Base-by-base conservation (phyloP, 2,113 vertebrate genomes). In the Electrona antarctica region DNA sequence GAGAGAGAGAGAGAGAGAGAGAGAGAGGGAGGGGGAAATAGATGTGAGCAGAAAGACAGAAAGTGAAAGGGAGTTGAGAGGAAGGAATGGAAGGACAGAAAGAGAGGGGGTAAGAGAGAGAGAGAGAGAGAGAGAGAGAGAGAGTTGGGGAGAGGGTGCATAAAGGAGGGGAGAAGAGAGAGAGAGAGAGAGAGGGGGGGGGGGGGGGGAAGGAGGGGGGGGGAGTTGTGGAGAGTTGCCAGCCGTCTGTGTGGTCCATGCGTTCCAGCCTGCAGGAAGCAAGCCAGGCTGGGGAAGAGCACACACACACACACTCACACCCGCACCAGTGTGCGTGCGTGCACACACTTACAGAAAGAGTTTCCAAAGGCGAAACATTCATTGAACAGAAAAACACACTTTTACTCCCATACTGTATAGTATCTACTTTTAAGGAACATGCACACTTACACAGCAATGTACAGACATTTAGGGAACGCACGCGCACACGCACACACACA, bases 191-290 rank as follows among this genome's bases (percentile, higher is more conserved):
- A 73, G 70, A 33, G 64, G 6, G 50, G 15, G 66, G 56, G 33
- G 21, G 63, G 71, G 76, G 82, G 78, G 84, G 78, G 41, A 59
- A 60, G 82, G 83, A 77, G 78, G 81, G 79, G 69, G 81, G 85
- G 88, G 91, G 88, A 90, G 88, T 82, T 71, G 86, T 94, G 93
- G 92, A 92, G 86, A 65, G 11, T 79, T 90, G 93, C 93, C 93
- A 94, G 92, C 81, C 88, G 81, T 91, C 92, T 93, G 92, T 93
- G 93, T 94, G 93, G 92, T 94, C 93, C 89, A 83, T 85, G 85
- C 87, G 85, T 92, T 92, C 92, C 89, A 91, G 89, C 88, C 87
- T 76, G 86, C 83, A 92, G 90, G 87, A 91, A 90, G 86, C 87
- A 87, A 89, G 89, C 90, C 92, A 91, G 89, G 90, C 87, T 76